Conservation (phyloP, 2,888 invertebrate genomes). For the Cheilosia grossa region DNA sequence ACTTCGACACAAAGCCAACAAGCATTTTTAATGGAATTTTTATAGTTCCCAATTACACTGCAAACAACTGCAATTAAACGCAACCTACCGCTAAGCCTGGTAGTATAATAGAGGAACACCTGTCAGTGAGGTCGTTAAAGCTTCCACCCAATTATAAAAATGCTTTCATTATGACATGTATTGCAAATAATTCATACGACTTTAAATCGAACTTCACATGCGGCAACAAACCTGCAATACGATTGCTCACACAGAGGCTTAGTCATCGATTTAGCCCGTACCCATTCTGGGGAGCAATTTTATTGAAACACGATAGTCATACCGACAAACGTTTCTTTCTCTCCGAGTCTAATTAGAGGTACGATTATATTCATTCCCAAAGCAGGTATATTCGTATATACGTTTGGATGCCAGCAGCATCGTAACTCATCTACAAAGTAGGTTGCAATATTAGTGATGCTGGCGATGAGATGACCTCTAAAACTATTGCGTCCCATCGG, state of each 20-base stretch:
- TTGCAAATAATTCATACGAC: neutral
- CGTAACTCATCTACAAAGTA: slow-evolving; percentile 33
- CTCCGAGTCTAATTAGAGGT: slow-evolving; percentile 35
- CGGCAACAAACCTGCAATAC: neutral
- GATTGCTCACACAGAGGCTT: slow-evolving; percentile 1
- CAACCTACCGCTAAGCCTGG: too few relatives aligned
- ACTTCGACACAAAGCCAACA: too few relatives aligned
- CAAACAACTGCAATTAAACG: too few relatives aligned
- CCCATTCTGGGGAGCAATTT: slow-evolving; percentile 22
- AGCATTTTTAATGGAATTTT: too few relatives aligned
- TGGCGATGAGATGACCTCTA: slow-evolving; percentile 38
- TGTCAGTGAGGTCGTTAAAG: neutral
- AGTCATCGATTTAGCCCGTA: slow-evolving; percentile 26
- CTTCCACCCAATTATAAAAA: neutral
- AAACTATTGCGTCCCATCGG: slow-evolving; percentile 33
- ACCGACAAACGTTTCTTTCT: slow-evolving; percentile 6
- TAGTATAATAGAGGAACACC: neutral
- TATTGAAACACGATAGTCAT: slow-evolving; percentile 38
- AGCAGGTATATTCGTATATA: neutral
- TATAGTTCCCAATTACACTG: too few relatives aligned
- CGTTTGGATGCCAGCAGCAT: slow-evolving; percentile 1
- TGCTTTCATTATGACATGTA: slow-evolving; percentile 3
- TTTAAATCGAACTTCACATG: slow-evolving; percentile 1
- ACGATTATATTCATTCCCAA: slow-evolving; percentile 17
- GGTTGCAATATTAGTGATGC: slow-evolving; percentile 6